phyloP scores from a whole-genome alignment of 2,888 invertebrate species.

The Sinelater perroti region DNA sequence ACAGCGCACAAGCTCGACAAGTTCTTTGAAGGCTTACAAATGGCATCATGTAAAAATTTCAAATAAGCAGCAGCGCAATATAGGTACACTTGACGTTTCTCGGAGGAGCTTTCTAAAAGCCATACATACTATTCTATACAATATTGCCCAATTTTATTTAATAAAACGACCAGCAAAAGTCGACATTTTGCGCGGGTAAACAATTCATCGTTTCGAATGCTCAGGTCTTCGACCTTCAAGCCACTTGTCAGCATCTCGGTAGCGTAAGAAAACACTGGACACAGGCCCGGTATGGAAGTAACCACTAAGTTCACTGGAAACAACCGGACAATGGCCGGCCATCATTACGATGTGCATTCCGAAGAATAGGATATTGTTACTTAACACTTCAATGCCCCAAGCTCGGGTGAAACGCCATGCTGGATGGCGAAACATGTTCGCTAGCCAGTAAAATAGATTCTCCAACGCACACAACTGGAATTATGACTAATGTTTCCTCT shows the following conservation, averaged over 20 bases:
- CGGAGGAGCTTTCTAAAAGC: no score
- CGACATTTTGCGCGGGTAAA: no score
- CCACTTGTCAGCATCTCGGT: conserved; percentile 45
- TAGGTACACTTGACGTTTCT: no score
- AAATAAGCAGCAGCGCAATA: no score
- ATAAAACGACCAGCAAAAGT: no score
- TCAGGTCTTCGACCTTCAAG: conserved; percentile 48
- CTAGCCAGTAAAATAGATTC: no score
- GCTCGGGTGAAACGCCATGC: background rate
- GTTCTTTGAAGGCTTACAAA: no score
- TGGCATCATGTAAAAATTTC: no score
- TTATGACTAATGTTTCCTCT: background rate
- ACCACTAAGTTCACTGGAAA: conserved; percentile 38
- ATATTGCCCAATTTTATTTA: conserved; percentile 11
- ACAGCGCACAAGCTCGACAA: no score
- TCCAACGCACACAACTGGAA: no score
- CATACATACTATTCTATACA: no score
- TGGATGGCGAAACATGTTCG: no score
- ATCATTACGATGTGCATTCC: conserved; percentile 19
- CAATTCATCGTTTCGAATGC: conserved; percentile 26
- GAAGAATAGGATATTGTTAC: conserved; percentile 13
- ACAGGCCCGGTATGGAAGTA: conserved; percentile 45
- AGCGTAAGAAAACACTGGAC: conserved; percentile 44
- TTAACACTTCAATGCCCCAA: conserved; percentile 17
- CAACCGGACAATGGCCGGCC: conserved; percentile 37